Base-by-base conservation (phyloP, 2,888 invertebrate genomes). In the Nemoura dubitans region DNA sequence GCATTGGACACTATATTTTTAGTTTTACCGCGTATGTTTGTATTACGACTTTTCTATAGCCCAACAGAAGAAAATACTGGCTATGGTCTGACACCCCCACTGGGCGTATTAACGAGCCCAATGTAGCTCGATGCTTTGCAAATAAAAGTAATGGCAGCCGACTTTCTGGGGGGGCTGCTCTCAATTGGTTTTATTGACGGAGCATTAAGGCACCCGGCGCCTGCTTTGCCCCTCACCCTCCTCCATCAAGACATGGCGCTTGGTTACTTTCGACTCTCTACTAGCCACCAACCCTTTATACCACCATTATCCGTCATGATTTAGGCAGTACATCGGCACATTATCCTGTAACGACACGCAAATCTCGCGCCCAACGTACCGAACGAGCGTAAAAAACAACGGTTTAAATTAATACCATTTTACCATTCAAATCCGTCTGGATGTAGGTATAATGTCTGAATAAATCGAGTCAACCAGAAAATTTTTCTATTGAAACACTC, bases 121-220 rank as follows among this genome's bases (percentile, higher is more conserved):
- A 21, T 59, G 59, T 59, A 59, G 59, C 59, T 59, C 16, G 14
- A 59, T 59, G 59, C 59, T 59, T 59, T 59, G 59, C 59, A 59
- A 59, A 59, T 59, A 59, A 59, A 59, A 59, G 59, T 59, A 59
- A 59, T 21, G 59, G 21, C 59, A n/a, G n/a, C 59, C 59, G 21
- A 14, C 59, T 59, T 59, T 10, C 59, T 21, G 59, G 59, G 36
- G 59, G 59, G 59, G 36, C 10, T 59, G 21, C 59, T 59, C 59
- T 59, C 59, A 59, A 59, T 59, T 59, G 59, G 59, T 59, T 59
- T 59, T 59, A 59, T 59, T 59, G 59, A 59, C 21, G 59, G 59
- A 59, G 59, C 59, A 21, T 59, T 59, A 59, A 59, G 59, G 59
- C 59, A 59, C 6, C 10, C 59, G 59, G 21, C 59, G 59, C 59